Conservation (phyloP, 2,888 invertebrate species). For the Deilephila porcellus region DNA sequence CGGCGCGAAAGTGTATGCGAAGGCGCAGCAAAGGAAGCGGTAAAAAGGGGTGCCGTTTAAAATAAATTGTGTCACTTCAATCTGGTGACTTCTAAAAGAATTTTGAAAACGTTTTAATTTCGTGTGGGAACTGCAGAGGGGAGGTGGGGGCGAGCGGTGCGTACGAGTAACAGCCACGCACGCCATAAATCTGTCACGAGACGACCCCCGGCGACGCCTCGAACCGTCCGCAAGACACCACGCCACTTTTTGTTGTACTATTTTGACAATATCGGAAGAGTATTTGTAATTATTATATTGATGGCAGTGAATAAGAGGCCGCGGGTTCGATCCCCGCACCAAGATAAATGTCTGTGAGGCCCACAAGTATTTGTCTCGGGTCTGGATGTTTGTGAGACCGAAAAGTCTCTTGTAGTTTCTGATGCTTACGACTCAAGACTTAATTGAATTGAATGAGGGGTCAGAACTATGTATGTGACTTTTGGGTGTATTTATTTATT, state of each 20-base stretch:
- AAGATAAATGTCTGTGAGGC: too few relatives aligned
- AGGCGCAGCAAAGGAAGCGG: constrained; percentile 44
- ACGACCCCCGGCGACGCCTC: constrained; percentile 69
- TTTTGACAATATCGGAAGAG: constrained; percentile 41
- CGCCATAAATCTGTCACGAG: constrained; percentile 78
- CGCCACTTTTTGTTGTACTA: constrained; percentile 47
- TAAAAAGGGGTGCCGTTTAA: constrained; percentile 35
- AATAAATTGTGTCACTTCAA: constrained; percentile 55
- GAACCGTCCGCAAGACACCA: constrained; percentile 64
- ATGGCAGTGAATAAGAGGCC: not conserved
- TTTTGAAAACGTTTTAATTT: constrained; percentile 74
- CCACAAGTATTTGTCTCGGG: too few relatives aligned
- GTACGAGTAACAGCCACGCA: constrained; percentile 71
- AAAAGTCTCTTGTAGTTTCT: too few relatives aligned
- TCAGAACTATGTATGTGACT: too few relatives aligned
- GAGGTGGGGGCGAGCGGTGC: constrained; percentile 48
- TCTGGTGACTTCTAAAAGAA: constrained; percentile 61
- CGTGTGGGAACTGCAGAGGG: constrained; percentile 43
- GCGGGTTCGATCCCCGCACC: too few relatives aligned
- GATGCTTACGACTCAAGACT: too few relatives aligned
- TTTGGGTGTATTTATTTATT: too few relatives aligned
- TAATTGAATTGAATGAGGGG: too few relatives aligned
- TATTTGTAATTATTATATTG: constrained; percentile 14
- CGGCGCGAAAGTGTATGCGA: constrained; percentile 29
- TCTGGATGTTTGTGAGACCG: too few relatives aligned